Percentiles rank a stretch among this genome's conserved stretches.
These are phyloP conservation scores for Ctenicera cuprea DNA, from an alignment of 2,888 invertebrate genomes.

Conservation along the genomic window DNA sequence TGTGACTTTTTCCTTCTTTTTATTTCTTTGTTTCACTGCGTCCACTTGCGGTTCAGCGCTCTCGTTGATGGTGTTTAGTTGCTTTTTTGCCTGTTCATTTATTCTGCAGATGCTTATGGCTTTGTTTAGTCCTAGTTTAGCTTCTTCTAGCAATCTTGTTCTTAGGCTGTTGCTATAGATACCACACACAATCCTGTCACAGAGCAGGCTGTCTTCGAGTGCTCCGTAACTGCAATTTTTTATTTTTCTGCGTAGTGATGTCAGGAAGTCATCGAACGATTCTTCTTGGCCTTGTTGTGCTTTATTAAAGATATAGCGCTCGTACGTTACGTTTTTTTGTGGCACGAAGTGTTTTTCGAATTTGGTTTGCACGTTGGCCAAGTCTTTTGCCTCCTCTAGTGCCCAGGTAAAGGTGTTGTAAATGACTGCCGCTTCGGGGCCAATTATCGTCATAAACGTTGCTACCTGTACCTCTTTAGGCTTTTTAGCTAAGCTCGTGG, in stretches of 20 bases:
- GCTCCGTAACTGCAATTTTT: neutral
- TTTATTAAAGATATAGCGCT: conserved; percentile 1
- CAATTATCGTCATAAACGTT: neutral
- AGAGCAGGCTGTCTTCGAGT: neutral
- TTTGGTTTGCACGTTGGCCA: neutral
- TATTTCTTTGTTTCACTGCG: neutral
- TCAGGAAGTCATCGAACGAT: neutral
- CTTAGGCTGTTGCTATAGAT: neutral
- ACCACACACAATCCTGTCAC: no score
- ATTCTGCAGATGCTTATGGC: no score
- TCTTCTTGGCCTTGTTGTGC: neutral
- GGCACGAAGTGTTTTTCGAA: neutral
- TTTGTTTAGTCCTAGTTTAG: neutral
- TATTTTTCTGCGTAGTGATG: no score
- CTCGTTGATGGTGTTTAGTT: no score
- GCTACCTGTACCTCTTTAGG: neutral
- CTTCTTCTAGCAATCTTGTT: neutral
- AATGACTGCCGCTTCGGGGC: neutral
- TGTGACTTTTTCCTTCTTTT: neutral
- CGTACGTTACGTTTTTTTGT: neutral
- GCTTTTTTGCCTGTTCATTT: no score
- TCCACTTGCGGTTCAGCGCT: no score
- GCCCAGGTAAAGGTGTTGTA: neutral
- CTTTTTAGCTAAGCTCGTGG: neutral
- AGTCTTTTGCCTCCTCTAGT: neutral